These are phyloP conservation scores for Escarpia spicata DNA, from an alignment of 2,888 invertebrate species.

Conservation along the genomic window DNA sequence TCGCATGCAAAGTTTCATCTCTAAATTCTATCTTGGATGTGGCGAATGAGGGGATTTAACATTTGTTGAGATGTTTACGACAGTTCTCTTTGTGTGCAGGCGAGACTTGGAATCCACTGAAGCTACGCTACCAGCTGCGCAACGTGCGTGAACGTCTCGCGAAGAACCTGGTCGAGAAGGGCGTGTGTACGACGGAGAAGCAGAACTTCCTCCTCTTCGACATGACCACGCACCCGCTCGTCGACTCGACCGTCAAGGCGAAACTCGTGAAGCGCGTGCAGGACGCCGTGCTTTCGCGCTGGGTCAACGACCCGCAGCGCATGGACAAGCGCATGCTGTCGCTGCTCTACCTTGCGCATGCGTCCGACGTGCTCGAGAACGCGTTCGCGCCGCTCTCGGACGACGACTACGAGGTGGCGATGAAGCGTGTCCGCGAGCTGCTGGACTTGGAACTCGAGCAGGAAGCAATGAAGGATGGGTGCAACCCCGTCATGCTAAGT, in stretches of 20 bases:
- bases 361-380: slow-evolving; percentile 98
- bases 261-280: slow-evolving; percentile 94
- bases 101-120: slow-evolving; percentile 99
- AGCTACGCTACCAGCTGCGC: slow-evolving; percentile 95
- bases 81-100: slow-evolving; percentile 69
- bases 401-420: slow-evolving; percentile 97
- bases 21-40: not conserved
- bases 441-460: slow-evolving; percentile 96
- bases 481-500: slow-evolving; percentile 93
- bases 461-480: slow-evolving; percentile 82
- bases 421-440: slow-evolving; percentile 94
- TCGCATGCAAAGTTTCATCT: not conserved
- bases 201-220: slow-evolving; percentile 99
- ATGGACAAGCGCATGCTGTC: slow-evolving; percentile 96
- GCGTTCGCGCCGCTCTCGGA: slow-evolving; percentile 95
- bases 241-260: slow-evolving; percentile 93
- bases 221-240: slow-evolving; percentile 99
- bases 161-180: slow-evolving; percentile 99
- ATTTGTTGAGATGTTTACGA: no score
- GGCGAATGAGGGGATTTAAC: no score
- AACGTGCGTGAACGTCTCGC: slow-evolving; percentile 98
- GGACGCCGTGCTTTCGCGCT: slow-evolving; percentile 90
- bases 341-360: slow-evolving; percentile 93
- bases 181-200: slow-evolving; percentile 98
- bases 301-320: slow-evolving; percentile 94